A percentile compares a stretch with the other conserved stretches of the same genome.
phyloP scores from a whole-genome alignment of 2,113 vertebrate species.

The Trinectes maculatus region DNA sequence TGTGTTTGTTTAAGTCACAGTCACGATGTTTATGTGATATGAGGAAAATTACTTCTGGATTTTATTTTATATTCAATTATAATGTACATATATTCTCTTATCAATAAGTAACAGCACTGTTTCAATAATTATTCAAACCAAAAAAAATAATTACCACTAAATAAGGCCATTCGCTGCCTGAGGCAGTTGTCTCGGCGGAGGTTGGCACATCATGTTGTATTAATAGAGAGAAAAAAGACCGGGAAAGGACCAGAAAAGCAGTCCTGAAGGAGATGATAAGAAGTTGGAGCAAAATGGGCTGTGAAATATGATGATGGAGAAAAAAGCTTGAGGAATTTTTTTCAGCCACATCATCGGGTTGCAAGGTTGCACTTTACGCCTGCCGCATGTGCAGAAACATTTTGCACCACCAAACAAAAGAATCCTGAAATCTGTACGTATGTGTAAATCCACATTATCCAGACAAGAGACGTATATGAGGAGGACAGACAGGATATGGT shows the following conservation, averaged over 20 bases:
- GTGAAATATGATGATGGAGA: slow-evolving; percentile 45
- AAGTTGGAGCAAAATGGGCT: slow-evolving; percentile 44
- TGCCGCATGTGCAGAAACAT: slow-evolving; percentile 12
- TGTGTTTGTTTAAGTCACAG: no score
- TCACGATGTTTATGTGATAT: slow-evolving; percentile 32
- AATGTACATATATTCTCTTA: slow-evolving; percentile 52
- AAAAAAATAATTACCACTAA: slow-evolving; percentile 72
- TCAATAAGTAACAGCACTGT: slow-evolving; percentile 68
- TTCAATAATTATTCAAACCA: slow-evolving; percentile 62
- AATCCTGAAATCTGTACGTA: neutral
- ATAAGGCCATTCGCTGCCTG: slow-evolving; percentile 70
- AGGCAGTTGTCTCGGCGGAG: slow-evolving; percentile 46
- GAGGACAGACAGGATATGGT: neutral
- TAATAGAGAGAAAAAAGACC: slow-evolving; percentile 62
- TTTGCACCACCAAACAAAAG: slow-evolving; percentile 37
- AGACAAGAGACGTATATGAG: neutral
- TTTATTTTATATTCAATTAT: slow-evolving; percentile 31
- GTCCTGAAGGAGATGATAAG: slow-evolving; percentile 64
- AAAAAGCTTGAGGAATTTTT: slow-evolving; percentile 21
- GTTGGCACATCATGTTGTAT: slow-evolving; percentile 60
- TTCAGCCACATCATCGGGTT: slow-evolving; percentile 22
- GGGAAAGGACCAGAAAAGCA: slow-evolving; percentile 55
- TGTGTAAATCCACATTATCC: neutral
- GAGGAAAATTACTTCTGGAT: slow-evolving; percentile 29
- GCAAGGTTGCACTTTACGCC: slow-evolving; percentile 27